A percentile compares a stretch with the other conserved stretches of the same genome.
phyloP scores from a whole-genome alignment of 2,797 vertebrate genomes.

The Galagoides demidoff region DNA sequence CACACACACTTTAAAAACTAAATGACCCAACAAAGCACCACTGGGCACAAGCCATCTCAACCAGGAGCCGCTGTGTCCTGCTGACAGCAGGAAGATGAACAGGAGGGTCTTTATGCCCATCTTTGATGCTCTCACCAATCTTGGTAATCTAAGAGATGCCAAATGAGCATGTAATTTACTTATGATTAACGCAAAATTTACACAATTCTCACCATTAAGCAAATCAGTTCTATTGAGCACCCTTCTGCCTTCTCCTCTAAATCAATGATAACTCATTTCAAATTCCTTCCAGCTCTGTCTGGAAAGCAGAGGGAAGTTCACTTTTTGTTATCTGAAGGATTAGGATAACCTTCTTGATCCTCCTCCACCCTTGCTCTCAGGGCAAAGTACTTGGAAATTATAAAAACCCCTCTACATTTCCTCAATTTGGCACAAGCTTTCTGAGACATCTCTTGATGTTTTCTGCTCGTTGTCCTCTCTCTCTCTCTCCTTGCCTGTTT shows the following conservation, averaged over 20 bases:
- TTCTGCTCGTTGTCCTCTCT: conserved; percentile 63
- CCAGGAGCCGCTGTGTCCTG: background rate
- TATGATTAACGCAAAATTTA: conserved; percentile 63
- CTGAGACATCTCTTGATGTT: conserved; percentile 76
- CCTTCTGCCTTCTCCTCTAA: conserved; percentile 86
- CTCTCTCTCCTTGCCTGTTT: conserved; percentile 84
- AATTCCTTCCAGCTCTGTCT: conserved; percentile 83
- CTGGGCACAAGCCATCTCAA: conserved; percentile 47
- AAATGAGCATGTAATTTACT: conserved; percentile 45
- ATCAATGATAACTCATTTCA: conserved; percentile 97
- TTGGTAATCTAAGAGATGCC: conserved; percentile 51
- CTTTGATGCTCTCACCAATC: conserved; percentile 33
- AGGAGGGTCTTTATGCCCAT: background rate
- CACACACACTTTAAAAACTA: conserved; percentile 75
- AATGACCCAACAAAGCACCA: conserved; percentile 72
- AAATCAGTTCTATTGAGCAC: conserved; percentile 61
- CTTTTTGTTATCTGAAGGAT: conserved; percentile 85
- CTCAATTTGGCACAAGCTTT: conserved; percentile 72
- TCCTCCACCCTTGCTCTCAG: background rate
- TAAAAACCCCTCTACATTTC: conserved; percentile 52
- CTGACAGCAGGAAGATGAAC: conserved; percentile 18
- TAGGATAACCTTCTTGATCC: conserved; percentile 68
- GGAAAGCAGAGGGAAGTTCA: conserved; percentile 82
- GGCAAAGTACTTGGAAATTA: conserved; percentile 6
- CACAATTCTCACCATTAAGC: conserved; percentile 73